Evolutionary conservation across 1,140 invertebrate species (phyloP), one percentile per base, ranked within the genome.

Genomic region (Hestina assimilis): DNA sequence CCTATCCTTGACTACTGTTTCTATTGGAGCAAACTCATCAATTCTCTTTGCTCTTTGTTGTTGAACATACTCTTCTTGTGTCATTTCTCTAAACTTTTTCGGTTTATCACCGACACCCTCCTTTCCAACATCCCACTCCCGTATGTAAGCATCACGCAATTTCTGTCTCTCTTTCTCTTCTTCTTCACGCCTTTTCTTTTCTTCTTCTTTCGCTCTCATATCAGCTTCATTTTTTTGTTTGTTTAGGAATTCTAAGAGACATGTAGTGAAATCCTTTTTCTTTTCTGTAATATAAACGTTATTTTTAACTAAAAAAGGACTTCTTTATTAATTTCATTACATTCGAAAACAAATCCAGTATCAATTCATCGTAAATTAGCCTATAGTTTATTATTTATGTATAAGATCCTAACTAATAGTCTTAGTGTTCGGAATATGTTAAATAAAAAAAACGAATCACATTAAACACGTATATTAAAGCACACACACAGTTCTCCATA

Each of bases 51-150:
- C 80, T 46, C 94, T 90, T 75, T 94, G 92, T 67, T 94, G 92
- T 51, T 94, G 89, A 7, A 95, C 91, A 93, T 95, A 96, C 85
- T 96, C 92, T 78, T 95, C 92, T 89, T 96, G 95, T 0, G 92
- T 92, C 91, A 95, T 93, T 55, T 91, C 86, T 62, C 89, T 86
- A 59, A 90, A 89, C 64, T 90, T 90, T 42, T 90, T 91, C 9
- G 86, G 63, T 63, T 83, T 76, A 1, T 70, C 64, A 4, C 89
- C 75, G 14, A 82, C 62, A 2, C 88, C 84, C 50, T 89, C 82
- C 69, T 94, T 94, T 1, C 93, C 92, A 9, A 91, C 72, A 68
- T 94, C 93, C 93, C 93, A 94, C 21, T 93, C 92, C 8, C 93
- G 76, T 4, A 94, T 77, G 51, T 92, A 90, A 5, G 87, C 82